Evolutionary conservation across 2,113 vertebrate genomes (phyloP).

Genomic region (Spermophilus dauricus): DNA sequence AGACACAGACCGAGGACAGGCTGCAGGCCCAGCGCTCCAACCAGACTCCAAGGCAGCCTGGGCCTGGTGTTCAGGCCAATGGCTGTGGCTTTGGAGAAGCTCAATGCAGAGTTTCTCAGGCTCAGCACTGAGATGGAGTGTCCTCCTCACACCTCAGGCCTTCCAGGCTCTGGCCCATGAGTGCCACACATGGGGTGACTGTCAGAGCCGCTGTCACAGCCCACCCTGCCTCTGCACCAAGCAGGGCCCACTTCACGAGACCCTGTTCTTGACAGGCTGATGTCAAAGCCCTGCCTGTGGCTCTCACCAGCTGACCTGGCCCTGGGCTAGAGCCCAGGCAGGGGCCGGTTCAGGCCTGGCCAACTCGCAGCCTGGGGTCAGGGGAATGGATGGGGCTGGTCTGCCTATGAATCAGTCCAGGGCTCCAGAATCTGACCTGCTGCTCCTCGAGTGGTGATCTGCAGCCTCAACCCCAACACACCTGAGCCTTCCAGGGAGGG

Average conservation of each 20-base stretch:
- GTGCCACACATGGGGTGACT: rapidly evolving
- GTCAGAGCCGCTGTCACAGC: not conserved
- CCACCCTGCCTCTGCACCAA: not conserved
- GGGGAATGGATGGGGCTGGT: not conserved
- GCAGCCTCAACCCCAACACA: not conserved
- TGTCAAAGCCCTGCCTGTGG: not conserved
- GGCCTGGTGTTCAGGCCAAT: not conserved
- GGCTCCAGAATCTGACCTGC: not conserved
- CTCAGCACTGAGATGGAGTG: not conserved
- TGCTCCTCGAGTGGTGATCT: not conserved
- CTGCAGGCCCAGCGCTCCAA: not conserved
- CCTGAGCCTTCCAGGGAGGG: not conserved
- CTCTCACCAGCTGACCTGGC: not conserved
- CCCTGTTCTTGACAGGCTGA: not conserved
- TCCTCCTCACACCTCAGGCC: not conserved
- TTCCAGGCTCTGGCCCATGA: too few relatives aligned
- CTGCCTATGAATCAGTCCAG: not conserved
- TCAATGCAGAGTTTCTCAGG: too few relatives aligned
- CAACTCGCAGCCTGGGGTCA: not conserved
- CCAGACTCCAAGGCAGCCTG: not conserved
- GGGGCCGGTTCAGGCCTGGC: too few relatives aligned
- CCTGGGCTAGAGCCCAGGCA: not conserved
- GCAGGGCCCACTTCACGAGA: not conserved
- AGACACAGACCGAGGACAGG: too few relatives aligned
- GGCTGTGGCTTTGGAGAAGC: not conserved